Conservation (phyloP, 2,888 invertebrate species). For the Lasioglossum zephyrum region DNA sequence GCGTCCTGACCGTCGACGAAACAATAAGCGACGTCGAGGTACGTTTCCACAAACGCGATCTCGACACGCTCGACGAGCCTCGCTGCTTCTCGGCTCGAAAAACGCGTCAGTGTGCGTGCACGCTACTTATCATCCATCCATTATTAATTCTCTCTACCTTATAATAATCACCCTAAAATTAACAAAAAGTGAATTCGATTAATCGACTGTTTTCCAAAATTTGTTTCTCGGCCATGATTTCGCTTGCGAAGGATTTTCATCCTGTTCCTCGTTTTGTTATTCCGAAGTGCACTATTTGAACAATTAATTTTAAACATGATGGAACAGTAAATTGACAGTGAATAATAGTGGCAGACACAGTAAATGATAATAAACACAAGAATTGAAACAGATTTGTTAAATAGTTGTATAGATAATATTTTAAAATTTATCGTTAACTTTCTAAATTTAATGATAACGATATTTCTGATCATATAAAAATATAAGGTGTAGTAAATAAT, state of each 20-base stretch:
- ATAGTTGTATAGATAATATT: too few relatives aligned
- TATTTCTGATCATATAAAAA: background rate
- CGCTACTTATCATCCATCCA: slow-evolving; percentile 15
- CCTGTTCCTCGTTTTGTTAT: background rate
- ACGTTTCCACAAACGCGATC: slow-evolving; percentile 65
- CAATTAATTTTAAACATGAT: background rate
- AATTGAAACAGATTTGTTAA: background rate
- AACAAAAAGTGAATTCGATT: background rate
- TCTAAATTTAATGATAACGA: too few relatives aligned
- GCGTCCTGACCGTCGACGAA: slow-evolving; percentile 41
- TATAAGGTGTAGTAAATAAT: background rate
- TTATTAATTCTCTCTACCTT: slow-evolving; percentile 9
- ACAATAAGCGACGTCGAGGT: slow-evolving; percentile 50
- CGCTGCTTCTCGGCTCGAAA: slow-evolving; percentile 49
- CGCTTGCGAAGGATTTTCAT: too few relatives aligned
- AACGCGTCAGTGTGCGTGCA: slow-evolving; percentile 31
- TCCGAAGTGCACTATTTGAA: background rate
- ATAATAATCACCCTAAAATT: background rate
- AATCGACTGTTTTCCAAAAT: background rate
- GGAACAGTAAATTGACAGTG: background rate
- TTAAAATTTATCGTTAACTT: too few relatives aligned
- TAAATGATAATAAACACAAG: background rate
- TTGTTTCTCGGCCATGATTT: background rate
- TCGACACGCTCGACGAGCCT: slow-evolving; percentile 67
- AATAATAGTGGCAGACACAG: background rate